phyloP scores from a whole-genome alignment of 2,797 vertebrate genomes.

The Pipistrellus pygmaeus region DNA sequence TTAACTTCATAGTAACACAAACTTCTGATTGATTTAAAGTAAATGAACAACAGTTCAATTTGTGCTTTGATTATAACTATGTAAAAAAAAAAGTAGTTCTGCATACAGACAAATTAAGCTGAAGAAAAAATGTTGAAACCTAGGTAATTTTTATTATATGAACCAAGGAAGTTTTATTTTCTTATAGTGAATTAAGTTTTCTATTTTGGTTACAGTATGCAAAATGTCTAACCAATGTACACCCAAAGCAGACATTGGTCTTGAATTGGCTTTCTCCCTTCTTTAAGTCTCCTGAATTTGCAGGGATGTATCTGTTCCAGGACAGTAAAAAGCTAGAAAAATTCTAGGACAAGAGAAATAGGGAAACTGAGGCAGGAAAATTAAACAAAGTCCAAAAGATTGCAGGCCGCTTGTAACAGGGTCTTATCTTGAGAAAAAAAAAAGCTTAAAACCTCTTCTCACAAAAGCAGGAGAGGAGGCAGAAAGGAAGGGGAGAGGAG shows the following conservation, averaged over 20 bases:
- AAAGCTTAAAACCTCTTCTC: neutral
- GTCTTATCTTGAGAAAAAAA: neutral
- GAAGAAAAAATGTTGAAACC: neutral
- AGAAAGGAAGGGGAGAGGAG: neutral
- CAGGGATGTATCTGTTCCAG: neutral
- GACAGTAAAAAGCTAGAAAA: neutral
- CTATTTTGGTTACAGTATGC: neutral
- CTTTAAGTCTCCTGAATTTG: neutral
- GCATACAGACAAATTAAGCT: neutral
- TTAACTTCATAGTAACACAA: neutral
- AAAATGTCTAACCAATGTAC: neutral
- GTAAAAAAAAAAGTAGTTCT: neutral
- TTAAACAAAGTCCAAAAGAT: neutral
- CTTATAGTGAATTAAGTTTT: neutral
- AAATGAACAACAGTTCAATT: neutral
- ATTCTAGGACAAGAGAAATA: neutral
- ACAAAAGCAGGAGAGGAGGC: neutral
- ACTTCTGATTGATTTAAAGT: neutral
- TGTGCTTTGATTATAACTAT: constrained; percentile 5
- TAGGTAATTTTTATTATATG: neutral
- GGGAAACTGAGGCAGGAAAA: neutral
- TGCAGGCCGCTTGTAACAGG: neutral
- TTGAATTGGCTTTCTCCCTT: neutral
- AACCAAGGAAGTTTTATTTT: neutral
- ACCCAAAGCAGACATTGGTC: neutral